Conservation (phyloP, 2,797 vertebrate genomes). For the Hybognathus amarus region DNA sequence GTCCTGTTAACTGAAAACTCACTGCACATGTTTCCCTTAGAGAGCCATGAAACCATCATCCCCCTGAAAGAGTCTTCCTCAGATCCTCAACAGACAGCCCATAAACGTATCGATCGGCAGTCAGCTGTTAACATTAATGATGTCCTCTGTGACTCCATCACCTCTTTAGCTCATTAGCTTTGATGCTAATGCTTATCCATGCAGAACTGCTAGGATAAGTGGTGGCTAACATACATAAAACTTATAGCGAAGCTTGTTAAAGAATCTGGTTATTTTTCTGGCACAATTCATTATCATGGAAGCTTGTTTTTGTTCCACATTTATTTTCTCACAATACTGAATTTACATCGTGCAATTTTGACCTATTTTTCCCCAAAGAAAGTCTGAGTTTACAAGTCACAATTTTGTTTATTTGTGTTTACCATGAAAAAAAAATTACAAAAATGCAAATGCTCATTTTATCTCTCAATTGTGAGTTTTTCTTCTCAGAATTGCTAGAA, state of each 20-base stretch:
- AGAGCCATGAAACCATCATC: constrained; percentile 10
- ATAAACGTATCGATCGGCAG: constrained; percentile 14
- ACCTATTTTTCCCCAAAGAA: fast-evolving
- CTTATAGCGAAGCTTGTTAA: not conserved
- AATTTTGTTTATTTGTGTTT: not conserved
- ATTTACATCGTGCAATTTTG: not conserved
- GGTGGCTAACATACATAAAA: not conserved
- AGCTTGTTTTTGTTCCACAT: not conserved
- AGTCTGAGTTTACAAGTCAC: not conserved
- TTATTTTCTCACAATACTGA: not conserved
- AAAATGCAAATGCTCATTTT: not conserved
- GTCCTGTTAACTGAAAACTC: not conserved
- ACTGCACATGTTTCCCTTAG: not conserved
- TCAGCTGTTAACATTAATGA: constrained; percentile 30
- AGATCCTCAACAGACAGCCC: not conserved
- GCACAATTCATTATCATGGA: not conserved
- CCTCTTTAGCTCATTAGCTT: constrained; percentile 10
- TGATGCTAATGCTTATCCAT: constrained; percentile 17
- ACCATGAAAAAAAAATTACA: not conserved
- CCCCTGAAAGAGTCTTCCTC: constrained; percentile 4
- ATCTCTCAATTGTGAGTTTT: not conserved
- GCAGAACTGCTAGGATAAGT: constrained; percentile 1
- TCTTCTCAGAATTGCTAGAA: too few relatives aligned
- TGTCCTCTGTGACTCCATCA: constrained; percentile 19
- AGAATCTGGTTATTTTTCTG: not conserved